These are phyloP conservation scores for Lutjanus argentimaculatus DNA, from an alignment of 2,797 vertebrate genomes.

Conservation along the genomic window DNA sequence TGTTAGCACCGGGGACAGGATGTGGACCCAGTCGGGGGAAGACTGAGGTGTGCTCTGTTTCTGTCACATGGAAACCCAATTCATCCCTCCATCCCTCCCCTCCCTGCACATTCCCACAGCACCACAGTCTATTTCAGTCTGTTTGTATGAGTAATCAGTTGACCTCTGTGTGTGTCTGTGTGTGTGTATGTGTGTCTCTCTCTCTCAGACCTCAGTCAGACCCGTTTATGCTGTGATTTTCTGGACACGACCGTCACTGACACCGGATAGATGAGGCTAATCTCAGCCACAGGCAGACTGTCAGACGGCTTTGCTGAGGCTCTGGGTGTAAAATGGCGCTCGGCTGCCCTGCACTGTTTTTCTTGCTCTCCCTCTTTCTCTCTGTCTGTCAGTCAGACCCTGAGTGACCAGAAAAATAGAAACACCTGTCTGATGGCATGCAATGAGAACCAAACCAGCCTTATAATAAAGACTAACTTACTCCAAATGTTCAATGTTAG, in stretches of 20 bases:
- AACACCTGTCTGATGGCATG: constrained; percentile 10
- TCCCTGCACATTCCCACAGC: constrained; percentile 55
- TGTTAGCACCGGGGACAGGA: constrained; percentile 89
- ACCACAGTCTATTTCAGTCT: constrained; percentile 93
- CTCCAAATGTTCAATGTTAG: background rate
- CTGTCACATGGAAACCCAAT: constrained; percentile 73
- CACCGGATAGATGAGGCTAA: constrained; percentile 99
- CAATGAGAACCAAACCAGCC: background rate
- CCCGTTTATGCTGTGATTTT: constrained; percentile 99
- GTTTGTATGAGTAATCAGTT: constrained; percentile 98
- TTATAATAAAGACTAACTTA: background rate
- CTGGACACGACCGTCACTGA: constrained; percentile 98
- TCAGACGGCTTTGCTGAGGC: constrained; percentile 90
- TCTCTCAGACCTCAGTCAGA: constrained; percentile 88
- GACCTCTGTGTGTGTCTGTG: constrained; percentile 64
- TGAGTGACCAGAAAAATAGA: constrained; percentile 6
- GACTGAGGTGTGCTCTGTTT: constrained; percentile 63
- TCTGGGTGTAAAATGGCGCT: constrained; percentile 92
- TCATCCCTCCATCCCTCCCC: constrained; percentile 84
- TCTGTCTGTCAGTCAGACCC: constrained; percentile 16
- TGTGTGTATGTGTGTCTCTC: background rate
- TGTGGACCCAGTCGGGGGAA: constrained; percentile 59
- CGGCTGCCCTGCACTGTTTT: constrained; percentile 35
- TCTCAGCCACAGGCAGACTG: constrained; percentile 92
- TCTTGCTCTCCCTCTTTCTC: background rate